These are phyloP conservation scores for Platanista minor DNA, from an alignment of 2,113 vertebrate genomes.

Conservation along the genomic window DNA sequence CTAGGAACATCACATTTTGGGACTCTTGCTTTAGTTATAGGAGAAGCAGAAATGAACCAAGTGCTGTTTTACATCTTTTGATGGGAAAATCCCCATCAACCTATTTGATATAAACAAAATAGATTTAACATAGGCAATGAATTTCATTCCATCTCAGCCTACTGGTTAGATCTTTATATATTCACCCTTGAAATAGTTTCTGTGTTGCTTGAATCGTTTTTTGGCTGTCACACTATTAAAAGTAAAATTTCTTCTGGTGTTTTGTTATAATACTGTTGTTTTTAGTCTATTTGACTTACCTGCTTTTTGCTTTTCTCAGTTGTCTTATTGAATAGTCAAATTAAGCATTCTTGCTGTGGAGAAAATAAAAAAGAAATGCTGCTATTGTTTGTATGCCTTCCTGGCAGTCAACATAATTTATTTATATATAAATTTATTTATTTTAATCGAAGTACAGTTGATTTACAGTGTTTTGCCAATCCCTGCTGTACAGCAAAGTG, in stretches of 20 bases:
- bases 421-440: background rate
- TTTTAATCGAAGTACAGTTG: background rate
- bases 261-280: background rate
- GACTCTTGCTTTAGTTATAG: background rate
- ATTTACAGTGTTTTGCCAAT: background rate
- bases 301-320: background rate
- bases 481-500: background rate
- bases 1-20: background rate
- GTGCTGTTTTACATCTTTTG: background rate
- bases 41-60: background rate
- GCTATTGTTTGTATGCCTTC: background rate
- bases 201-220: constrained; percentile 2
- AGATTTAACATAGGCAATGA: background rate
- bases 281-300: background rate
- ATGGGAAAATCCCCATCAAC: background rate
- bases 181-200: background rate
- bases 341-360: background rate
- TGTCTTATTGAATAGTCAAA: background rate
- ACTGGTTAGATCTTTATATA: constrained; percentile 9
- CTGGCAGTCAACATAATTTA: background rate
- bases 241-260: background rate
- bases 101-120: background rate
- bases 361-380: background rate
- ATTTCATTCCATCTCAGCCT: background rate
- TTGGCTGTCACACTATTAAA: background rate